Evolutionary conservation across 2,888 invertebrate species (phyloP).

Genomic region (Gerris lacustris): DNA sequence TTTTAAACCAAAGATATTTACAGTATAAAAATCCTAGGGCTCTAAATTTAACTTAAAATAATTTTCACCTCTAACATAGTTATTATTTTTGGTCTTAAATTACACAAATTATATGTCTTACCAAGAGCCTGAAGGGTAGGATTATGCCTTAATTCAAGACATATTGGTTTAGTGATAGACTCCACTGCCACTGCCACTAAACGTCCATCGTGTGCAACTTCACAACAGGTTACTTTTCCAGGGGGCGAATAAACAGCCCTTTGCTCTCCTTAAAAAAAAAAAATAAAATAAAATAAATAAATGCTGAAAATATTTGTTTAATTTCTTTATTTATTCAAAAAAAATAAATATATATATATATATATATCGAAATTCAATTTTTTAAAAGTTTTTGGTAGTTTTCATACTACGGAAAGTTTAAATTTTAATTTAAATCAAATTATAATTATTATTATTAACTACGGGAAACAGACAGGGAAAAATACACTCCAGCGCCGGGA

Average conservation of each 20-base stretch:
- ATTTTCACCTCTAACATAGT: no score
- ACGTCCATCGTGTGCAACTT: not conserved
- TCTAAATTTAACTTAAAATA: no score
- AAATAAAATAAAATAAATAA: not conserved
- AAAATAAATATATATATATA: no score
- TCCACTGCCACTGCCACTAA: not conserved
- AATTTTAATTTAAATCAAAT: no score
- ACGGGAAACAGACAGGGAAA: no score
- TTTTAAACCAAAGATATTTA: not conserved
- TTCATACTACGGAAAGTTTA: no score
- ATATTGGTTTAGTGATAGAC: not conserved
- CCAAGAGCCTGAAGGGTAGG: not conserved
- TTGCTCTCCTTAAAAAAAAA: not conserved
- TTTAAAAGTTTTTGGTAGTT: no score
- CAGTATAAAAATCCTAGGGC: not conserved
- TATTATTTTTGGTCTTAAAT: no score
- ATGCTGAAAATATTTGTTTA: not conserved
- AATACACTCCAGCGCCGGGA: no score
- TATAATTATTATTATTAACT: no score
- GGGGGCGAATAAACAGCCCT: not conserved
- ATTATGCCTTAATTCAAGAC: constrained; percentile 7
- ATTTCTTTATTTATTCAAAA: no score
- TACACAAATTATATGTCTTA: not conserved
- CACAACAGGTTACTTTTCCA: constrained; percentile 7
- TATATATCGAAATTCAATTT: no score